Base-by-base conservation (phyloP, 2,888 invertebrate species). In the Gari tellinella region DNA sequence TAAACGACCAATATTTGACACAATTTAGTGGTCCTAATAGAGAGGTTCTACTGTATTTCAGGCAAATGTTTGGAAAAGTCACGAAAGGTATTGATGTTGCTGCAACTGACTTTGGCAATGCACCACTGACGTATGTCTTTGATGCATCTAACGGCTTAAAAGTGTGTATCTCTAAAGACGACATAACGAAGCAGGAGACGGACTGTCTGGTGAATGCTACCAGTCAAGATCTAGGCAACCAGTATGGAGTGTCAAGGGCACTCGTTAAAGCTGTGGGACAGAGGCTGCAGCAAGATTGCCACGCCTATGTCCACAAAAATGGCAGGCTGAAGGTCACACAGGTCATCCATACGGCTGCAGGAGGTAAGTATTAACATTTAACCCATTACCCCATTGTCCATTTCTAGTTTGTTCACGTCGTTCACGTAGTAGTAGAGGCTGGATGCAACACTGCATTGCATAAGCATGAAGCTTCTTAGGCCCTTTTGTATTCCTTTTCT, bases 121-220 rank as follows among this genome's bases (percentile, higher is more conserved):
- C 55, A n/a, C 73, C 72, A 14, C 52, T 82, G 19, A 56, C 58
- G 15, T 72, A 46, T 40, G 49, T 65, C 17, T 73, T 76, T n/a
- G 40, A 61, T 15, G n/a, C 81, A 26, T 15, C 61, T 0, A 60
- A 63, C 1, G 31, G 52, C 14, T 15, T 81, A 17, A 66, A 53
- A 25, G 65, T 83, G 5, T 45, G 46, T 31, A 73, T 83, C 10
- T 38, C 63, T 12, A 64, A 72, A 64, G 77, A 67, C 15, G 81
- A 83, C 55, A 63, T 83, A 25, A 68, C 77, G 0, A 62, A 66
- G 37, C 75, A 81, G 65, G 56, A 45, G 10, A 78, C 80, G 0
- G 80, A 81, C 41, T 74, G 79, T 5, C 77, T 83, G 26, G 73
- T 83, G 1, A 80, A 72, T 26, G 75, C 83, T 10, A 73, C 77